Base-by-base conservation (phyloP, 2,797 vertebrate genomes). In the Anguilla megastoma region DNA sequence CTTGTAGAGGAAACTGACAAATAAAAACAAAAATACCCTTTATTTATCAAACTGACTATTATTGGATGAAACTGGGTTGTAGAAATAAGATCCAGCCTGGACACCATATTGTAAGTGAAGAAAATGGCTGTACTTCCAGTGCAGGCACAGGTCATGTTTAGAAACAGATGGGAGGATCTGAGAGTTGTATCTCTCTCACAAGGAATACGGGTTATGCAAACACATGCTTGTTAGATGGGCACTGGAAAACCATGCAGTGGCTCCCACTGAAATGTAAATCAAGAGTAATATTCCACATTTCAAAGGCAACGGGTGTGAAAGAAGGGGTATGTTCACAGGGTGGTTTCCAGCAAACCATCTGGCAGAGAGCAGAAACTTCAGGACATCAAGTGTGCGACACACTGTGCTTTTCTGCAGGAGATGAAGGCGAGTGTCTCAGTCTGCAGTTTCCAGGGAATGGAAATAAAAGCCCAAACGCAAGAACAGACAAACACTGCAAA, bases 401-500 rank as follows among this genome's bases (percentile, higher is more conserved):
- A 66, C 54, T 82, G 76, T 83, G 30, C 58, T 52, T 84, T 56
- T 69, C 48, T 60, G 86, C 58, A 66, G 58, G n/a, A 84, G 86
- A 84, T 83, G 54, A 48, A 69, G 48, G n/a, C 41, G 33, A 7
- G 80, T 30, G 33, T 69, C 86, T 86, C 48, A 36, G 30, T 50
- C 86, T 54, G 48, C 21, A 48, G 82, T 66, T 83, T 66, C 41
- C 80, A 87, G 79, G 82, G 79, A 50, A 33, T 33, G 58, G 18
- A 54, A 84, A 50, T 79, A 87, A 71, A 27, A 84, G 41, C n/a
- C 36, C n/a, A 86, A 87, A 66, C 82, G 45, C 41, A 66, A 66
- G 80, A 83, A 82, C 33, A 63, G 74, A 82, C 27, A 84, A 84
- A 84, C 33, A 24, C 54, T 41, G 66, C 79, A 80, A 87, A 83